Evolutionary conservation across 2,888 invertebrate genomes (phyloP), one percentile per base, ranked within the genome.

Genomic region (Cephus sareptanus): DNA sequence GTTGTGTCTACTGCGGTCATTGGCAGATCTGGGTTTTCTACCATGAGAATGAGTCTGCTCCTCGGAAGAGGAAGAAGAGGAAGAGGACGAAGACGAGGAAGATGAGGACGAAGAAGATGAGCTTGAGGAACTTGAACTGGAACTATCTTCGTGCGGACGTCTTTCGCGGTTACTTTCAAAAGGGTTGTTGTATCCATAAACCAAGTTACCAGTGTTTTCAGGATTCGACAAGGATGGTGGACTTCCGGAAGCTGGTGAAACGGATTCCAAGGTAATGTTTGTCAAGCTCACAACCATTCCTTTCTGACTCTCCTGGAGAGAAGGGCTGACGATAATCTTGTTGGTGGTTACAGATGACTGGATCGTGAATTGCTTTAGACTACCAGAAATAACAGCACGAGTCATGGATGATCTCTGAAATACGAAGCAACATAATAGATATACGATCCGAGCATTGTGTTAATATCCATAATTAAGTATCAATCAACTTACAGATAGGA

Each of bases 281-380:
- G 95, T 92, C 80, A 92, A 90, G 88, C 95, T 95, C 83, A 92
- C 92, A 31, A 95, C 94, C 89, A 94, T 93, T 77, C 95, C 95
- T 84, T 94, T 93, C 83, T 94, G 93, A 73, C 93, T 90, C 69
- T 94, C 93, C 85, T 93, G 93, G 79, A 94, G 87, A 79, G 93
- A 92, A 13, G 95, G 94, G 80, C 93, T 94, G 11, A 94, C 92
- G 69, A 93, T 89, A 78, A 95, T 93, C 79, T 93, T 93, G 90
- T 94, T 94, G 30, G 93, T 93, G 56, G 95, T 94, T 84, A 94
- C 93, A 12, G 95, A 92, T 76, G 95, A 94, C 89, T 95, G 95
- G 81, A 96, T 94, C 69, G 94, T 94, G 85, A 94, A 95, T 75
- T 92, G 92, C 79, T 93, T 93, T 4, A 93, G 88, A 76, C 87